phyloP scores from a whole-genome alignment of 1,140 invertebrate species.

The Tachypleus tridentatus region DNA sequence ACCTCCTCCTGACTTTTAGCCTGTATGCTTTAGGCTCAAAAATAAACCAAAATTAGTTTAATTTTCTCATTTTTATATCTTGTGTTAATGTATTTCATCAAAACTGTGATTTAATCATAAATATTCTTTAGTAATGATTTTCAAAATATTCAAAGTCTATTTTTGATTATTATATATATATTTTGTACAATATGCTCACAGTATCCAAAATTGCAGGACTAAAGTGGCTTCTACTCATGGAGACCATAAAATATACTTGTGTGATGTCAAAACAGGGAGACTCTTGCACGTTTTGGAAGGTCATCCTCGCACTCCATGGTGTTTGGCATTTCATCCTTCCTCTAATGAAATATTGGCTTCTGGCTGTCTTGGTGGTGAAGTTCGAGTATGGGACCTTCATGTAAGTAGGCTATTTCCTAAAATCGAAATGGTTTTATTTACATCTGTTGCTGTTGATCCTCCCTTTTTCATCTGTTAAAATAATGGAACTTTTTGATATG shows the following conservation, averaged over 20 bases:
- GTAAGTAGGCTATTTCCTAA: slow-evolving; percentile 76
- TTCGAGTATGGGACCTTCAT: slow-evolving; percentile 78
- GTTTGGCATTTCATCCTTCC: slow-evolving; percentile 76
- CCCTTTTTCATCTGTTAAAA: slow-evolving; percentile 66
- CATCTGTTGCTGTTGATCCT: slow-evolving; percentile 34
- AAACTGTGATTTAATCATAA: too few species aligned
- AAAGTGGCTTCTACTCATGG: slow-evolving; percentile 74
- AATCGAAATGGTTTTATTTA: slow-evolving; percentile 37
- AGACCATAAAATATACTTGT: slow-evolving; percentile 83
- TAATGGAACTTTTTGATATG: slow-evolving; percentile 65
- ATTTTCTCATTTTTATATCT: too few species aligned
- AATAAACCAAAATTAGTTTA: too few species aligned
- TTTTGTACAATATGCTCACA: background rate
- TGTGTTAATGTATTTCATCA: too few species aligned
- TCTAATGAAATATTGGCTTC: slow-evolving; percentile 71
- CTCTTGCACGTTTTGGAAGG: slow-evolving; percentile 63
- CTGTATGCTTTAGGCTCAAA: too few species aligned
- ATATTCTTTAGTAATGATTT: too few species aligned
- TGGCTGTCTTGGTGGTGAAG: slow-evolving; percentile 78
- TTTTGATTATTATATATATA: background rate
- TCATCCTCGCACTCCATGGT: slow-evolving; percentile 84
- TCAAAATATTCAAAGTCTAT: background rate
- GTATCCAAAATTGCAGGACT: background rate
- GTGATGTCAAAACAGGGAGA: slow-evolving; percentile 59
- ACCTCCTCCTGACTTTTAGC: too few species aligned